Evolutionary conservation across 2,797 vertebrate species (phyloP).

Genomic region (Xenentodon cancila): DNA sequence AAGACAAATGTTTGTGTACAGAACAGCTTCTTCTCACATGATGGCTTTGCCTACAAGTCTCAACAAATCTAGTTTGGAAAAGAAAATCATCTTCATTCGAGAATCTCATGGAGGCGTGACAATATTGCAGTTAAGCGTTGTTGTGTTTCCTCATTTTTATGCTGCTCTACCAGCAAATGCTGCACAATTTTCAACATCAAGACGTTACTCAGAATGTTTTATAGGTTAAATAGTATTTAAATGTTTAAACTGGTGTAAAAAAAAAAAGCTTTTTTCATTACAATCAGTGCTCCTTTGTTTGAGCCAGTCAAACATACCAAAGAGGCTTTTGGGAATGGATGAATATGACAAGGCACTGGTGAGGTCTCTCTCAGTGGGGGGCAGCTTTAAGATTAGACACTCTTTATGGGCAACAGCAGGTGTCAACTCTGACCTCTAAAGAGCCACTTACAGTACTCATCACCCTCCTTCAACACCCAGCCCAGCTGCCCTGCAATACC

Average conservation of each 20-base stretch:
- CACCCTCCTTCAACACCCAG: constrained; percentile 23
- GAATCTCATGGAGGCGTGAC: constrained; percentile 38
- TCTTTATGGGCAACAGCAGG: constrained; percentile 63
- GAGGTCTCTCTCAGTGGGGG: constrained; percentile 41
- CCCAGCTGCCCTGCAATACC: constrained; percentile 58
- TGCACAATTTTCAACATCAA: not conserved
- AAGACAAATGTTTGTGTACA: constrained; percentile 62
- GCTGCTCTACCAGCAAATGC: not conserved
- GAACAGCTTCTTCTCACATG: constrained; percentile 49
- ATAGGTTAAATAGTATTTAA: constrained; percentile 8
- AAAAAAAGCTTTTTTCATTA: constrained; percentile 17
- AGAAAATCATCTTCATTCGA: constrained; percentile 51
- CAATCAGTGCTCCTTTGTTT: constrained; percentile 38
- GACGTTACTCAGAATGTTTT: not conserved
- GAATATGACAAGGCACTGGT: constrained; percentile 48
- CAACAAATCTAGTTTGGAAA: constrained; percentile 67
- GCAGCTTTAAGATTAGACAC: constrained; percentile 49
- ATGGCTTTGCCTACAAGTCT: constrained; percentile 71
- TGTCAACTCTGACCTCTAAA: constrained; percentile 67
- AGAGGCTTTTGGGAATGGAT: constrained; percentile 29
- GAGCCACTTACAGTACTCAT: constrained; percentile 31
- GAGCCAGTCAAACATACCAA: constrained; percentile 40
- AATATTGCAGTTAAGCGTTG: constrained; percentile 27
- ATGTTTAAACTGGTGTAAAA: constrained; percentile 19
- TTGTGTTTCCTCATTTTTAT: not conserved